A percentile compares a stretch with the other conserved stretches of the same genome.
Conservation (phyloP, 1,140 invertebrate species). For the Magallana angulata region DNA sequence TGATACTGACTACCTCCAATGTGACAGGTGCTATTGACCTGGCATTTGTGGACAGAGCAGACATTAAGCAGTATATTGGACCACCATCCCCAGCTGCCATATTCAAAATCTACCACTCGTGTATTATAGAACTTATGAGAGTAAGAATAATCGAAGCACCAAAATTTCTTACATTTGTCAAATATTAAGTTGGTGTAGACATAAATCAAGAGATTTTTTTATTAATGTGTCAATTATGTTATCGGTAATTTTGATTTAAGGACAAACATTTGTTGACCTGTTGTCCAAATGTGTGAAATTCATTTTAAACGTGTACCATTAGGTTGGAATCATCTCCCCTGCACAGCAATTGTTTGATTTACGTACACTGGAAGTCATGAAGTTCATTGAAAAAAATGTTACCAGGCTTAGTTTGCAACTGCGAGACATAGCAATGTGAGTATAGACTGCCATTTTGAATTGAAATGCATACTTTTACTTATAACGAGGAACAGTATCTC, state of each 20-base stretch:
- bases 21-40: constrained; percentile 94
- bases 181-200: not conserved
- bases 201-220: no score
- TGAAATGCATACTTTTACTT: not conserved
- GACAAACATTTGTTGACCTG: not conserved
- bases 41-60: constrained; percentile 97
- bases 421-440: constrained; percentile 76
- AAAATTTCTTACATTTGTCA: not conserved
- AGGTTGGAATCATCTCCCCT: constrained; percentile 81
- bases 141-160: constrained; percentile 77
- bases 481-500: no score
- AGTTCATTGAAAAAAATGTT: constrained; percentile 76
- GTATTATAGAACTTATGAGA: constrained; percentile 89
- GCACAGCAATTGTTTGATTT: constrained; percentile 75
- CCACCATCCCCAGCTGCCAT: constrained; percentile 89
- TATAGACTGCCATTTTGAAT: constrained; percentile 15
- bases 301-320: constrained; percentile 57
- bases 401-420: constrained; percentile 75
- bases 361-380: constrained; percentile 75
- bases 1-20: constrained; percentile 97
- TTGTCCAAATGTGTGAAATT: no score
- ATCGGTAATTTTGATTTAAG: not conserved
- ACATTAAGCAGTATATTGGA: constrained; percentile 95
- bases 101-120: constrained; percentile 89
- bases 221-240: no score